Percentiles rank a stretch among this genome's conserved stretches.
Evolutionary conservation across 2,113 vertebrate species (phyloP).

Genomic region (Nibea albiflora): DNA sequence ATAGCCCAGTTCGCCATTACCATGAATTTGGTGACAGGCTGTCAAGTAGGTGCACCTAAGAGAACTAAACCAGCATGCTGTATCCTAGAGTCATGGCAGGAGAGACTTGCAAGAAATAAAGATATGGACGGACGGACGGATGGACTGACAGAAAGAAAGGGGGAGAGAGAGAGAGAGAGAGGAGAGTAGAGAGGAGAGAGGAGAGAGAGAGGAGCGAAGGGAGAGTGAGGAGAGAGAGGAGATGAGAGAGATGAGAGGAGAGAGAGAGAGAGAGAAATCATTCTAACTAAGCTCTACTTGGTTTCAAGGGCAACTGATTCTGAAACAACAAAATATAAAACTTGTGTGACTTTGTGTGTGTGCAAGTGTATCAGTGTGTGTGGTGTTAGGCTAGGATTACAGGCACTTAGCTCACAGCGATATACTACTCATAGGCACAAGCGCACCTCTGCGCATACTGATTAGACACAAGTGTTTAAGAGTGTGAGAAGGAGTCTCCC

Average conservation of each 20-base stretch:
- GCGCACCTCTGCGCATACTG: conserved; percentile 65
- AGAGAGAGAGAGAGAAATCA: conserved; percentile 8
- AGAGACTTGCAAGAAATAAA: conserved; percentile 8
- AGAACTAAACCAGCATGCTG: conserved; percentile 33
- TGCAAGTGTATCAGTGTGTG: conserved; percentile 31
- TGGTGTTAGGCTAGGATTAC: conserved; percentile 67
- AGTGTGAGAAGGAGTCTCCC: conserved; percentile 14
- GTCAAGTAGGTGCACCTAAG: conserved; percentile 57
- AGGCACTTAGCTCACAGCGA: conserved; percentile 74
- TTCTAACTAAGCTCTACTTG: conserved; percentile 47
- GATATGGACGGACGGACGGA: neutral
- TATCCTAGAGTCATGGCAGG: conserved; percentile 32
- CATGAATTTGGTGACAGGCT: conserved; percentile 52
- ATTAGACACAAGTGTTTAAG: conserved; percentile 56
- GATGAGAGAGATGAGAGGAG: neutral
- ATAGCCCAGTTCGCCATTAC: conserved; percentile 38
- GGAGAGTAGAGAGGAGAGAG: neutral
- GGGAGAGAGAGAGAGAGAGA: neutral
- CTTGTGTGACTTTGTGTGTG: conserved; percentile 24
- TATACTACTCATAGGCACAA: conserved; percentile 63
- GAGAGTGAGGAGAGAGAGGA: neutral
- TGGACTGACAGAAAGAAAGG: neutral
- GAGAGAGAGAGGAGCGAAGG: neutral
- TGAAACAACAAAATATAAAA: conserved; percentile 72
- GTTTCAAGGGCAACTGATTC: conserved; percentile 74